A percentile compares a stretch with the other conserved stretches of the same genome.
phyloP scores from a whole-genome alignment of 2,113 vertebrate genomes.

The Neoarius graeffei region DNA sequence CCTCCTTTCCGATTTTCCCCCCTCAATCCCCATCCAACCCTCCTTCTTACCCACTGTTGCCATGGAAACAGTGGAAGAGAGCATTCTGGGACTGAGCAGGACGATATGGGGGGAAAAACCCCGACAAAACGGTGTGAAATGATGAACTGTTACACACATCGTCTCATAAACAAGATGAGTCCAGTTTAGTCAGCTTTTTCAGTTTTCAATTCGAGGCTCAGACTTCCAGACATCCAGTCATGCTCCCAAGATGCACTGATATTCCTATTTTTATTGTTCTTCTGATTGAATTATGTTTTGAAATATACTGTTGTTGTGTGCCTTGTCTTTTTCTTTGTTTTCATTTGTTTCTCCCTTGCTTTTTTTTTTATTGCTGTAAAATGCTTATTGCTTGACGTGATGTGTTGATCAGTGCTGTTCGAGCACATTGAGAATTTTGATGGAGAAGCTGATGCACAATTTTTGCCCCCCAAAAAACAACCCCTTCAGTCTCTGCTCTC shows the following conservation, averaged over 20 bases:
- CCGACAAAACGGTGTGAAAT: background rate
- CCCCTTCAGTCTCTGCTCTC: constrained; percentile 6
- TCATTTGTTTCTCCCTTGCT: constrained; percentile 4
- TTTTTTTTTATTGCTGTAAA: constrained; percentile 22
- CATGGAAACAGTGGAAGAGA: constrained; percentile 61
- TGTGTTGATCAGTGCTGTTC: constrained; percentile 14
- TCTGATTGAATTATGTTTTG: constrained; percentile 3
- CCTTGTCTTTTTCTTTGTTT: constrained; percentile 20
- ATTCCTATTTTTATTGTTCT: constrained; percentile 24
- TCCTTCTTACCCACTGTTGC: constrained; percentile 43
- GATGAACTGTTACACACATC: background rate
- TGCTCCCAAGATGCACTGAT: constrained; percentile 54
- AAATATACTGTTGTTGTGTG: constrained; percentile 26
- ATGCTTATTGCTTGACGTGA: background rate
- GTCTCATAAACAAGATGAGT: background rate
- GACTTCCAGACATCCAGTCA: constrained; percentile 37
- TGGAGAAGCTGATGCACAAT: background rate
- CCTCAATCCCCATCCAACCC: background rate
- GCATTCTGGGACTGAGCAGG: constrained; percentile 59
- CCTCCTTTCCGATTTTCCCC: constrained; percentile 17
- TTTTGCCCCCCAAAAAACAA: background rate
- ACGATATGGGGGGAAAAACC: constrained; percentile 25
- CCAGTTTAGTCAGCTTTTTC: background rate
- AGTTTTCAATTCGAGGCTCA: background rate
- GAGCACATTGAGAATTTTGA: constrained; percentile 32